Evolutionary conservation across 2,113 vertebrate genomes (phyloP), one percentile per base, ranked within the genome.

Genomic region (Toxotes jaculatrix): DNA sequence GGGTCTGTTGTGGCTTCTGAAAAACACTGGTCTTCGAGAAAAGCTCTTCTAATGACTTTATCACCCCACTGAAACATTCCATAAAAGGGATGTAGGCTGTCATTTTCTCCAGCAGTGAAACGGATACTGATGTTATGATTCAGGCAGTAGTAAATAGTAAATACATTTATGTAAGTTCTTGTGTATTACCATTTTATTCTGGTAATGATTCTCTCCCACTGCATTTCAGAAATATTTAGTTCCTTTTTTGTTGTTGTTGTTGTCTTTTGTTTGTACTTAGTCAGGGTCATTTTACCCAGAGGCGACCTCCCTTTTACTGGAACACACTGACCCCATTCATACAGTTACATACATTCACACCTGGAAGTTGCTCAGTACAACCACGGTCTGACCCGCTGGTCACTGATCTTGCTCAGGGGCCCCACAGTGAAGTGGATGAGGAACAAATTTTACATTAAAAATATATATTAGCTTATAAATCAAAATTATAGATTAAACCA

Each of bases 1-100:
- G 23, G 45, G 17, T 69, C 40, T 43, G 19, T 3, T 32, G 40
- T 34, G 38, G 32, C 40, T 7, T 11, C 51, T 66, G 66, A 60
- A 69, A 77, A 82, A 64, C 60, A 40, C 38, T 14, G 55, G 42
- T 31, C 38, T 64, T 43, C 42, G 38, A 56, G 27, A 70, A 27
- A 64, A 47, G 23, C 74, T 63, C 59, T 19, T 70, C 13, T 42
- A 70, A 64, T 62, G 74, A 59, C 61, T 61, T 79, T 59, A 67
- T 70, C 64, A 42, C 17, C 17, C 7, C 19, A 3, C 8, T 32
- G 55, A 65, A 71, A 55, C 40, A 12, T 71, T 64, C 53, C 53
- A 71, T 69, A 16, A 62, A 61, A 56, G 14, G 16, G 53, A 47
- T 45, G 47, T 13, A 27, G 16, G 40, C 53, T 40, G 27, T 67